These are phyloP conservation scores for Gymnopithys bicolor DNA, from an alignment of 2,797 vertebrate genomes.

Conservation along the genomic window DNA sequence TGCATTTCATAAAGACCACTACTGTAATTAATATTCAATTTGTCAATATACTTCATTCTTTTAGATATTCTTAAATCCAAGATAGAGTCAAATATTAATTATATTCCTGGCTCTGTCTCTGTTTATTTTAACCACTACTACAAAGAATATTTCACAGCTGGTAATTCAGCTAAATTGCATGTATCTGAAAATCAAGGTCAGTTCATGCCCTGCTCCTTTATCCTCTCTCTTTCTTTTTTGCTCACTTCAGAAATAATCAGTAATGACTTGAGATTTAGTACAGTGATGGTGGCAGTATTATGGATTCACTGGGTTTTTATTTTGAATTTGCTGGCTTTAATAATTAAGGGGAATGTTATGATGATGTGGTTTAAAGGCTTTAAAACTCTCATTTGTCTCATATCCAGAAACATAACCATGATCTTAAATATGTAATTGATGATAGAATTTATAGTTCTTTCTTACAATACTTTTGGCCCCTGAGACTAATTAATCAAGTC, in stretches of 20 bases:
- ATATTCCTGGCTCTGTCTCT: neutral
- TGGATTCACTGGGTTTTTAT: neutral
- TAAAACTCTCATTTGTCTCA: neutral
- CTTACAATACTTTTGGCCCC: neutral
- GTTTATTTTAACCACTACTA: neutral
- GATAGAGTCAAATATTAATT: neutral
- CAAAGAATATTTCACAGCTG: neutral
- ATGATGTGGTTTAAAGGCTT: neutral
- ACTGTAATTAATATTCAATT: neutral
- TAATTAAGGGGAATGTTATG: neutral
- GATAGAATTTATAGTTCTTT: neutral
- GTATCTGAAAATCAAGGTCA: neutral
- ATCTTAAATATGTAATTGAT: neutral
- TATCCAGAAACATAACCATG: neutral
- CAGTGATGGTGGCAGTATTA: neutral
- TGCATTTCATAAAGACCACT: neutral
- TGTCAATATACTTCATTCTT: neutral
- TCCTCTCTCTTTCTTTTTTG: neutral
- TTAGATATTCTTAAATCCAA: neutral
- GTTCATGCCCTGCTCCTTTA: neutral
- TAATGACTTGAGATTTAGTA: neutral
- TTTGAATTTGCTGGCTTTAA: neutral
- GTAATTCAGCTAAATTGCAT: neutral
- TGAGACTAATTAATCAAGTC: conserved; percentile 1
- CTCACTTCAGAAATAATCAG: neutral